Evolutionary conservation across 1,140 invertebrate genomes (phyloP).

Genomic region (Rhopalosiphum padi): DNA sequence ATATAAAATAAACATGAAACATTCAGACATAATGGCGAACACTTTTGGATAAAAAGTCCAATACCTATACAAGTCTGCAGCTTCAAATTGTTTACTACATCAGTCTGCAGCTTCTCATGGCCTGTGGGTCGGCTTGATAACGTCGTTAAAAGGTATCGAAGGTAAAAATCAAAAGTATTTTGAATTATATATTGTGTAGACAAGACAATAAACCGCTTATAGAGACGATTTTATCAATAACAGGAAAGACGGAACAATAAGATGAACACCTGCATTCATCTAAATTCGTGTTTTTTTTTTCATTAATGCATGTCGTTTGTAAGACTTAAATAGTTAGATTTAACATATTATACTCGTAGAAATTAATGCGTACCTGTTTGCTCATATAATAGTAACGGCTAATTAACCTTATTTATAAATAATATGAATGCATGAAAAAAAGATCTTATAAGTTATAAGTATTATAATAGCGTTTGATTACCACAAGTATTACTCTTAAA

Average conservation of each 20-base stretch:
- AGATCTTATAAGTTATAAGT: background rate
- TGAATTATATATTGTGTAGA: background rate
- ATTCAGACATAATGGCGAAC: background rate
- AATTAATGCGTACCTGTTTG: background rate
- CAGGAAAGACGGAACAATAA: background rate
- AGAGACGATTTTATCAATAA: background rate
- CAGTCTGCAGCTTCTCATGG: background rate
- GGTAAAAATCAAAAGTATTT: background rate
- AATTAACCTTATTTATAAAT: background rate
- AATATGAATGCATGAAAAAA: conserved; percentile 6
- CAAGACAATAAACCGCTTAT: background rate
- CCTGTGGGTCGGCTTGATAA: background rate
- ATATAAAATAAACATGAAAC: background rate
- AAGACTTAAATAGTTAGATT: background rate
- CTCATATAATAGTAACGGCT: background rate
- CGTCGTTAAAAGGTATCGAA: background rate
- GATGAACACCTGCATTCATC: background rate
- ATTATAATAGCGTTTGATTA: background rate
- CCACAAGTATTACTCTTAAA: background rate
- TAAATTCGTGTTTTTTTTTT: background rate
- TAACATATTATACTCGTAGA: background rate
- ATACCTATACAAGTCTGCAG: background rate
- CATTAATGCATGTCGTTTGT: background rate
- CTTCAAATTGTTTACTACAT: background rate
- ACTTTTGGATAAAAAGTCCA: background rate